These are phyloP conservation scores for Sarcoramphus papa DNA, from an alignment of 2,797 vertebrate genomes.

Conservation along the genomic window DNA sequence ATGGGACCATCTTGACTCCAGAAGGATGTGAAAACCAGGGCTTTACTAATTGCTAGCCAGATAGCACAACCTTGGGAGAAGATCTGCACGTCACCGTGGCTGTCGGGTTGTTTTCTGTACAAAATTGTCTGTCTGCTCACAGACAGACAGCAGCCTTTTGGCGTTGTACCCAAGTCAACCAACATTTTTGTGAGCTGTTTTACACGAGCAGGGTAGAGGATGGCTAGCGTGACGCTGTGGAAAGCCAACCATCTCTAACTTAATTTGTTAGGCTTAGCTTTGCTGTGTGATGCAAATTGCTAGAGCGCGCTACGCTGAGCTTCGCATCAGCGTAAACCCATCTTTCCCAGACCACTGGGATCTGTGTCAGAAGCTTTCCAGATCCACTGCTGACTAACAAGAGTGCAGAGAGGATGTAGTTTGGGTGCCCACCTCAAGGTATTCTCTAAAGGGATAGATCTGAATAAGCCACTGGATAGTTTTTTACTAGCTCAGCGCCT, in stretches of 20 bases:
- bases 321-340: rapidly evolving
- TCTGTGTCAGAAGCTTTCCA: not conserved
- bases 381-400: rapidly evolving
- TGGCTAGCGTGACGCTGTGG: not conserved
- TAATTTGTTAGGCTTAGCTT: not conserved
- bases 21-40: not conserved
- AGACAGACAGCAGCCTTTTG: not conserved
- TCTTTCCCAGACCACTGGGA: not conserved
- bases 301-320: rapidly evolving
- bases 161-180: not conserved
- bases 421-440: not conserved
- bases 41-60: not conserved
- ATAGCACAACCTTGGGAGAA: not conserved
- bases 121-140: not conserved
- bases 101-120: not conserved
- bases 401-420: not conserved
- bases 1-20: not conserved
- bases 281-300: not conserved
- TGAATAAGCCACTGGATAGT: not conserved
- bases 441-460: not conserved
- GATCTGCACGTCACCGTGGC: rapidly evolving
- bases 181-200: not conserved
- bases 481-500: not conserved
- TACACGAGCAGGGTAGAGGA: rapidly evolving
- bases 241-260: not conserved